Base-by-base conservation (phyloP, 1,140 invertebrate species). In the Drosophila willistoni region DNA sequence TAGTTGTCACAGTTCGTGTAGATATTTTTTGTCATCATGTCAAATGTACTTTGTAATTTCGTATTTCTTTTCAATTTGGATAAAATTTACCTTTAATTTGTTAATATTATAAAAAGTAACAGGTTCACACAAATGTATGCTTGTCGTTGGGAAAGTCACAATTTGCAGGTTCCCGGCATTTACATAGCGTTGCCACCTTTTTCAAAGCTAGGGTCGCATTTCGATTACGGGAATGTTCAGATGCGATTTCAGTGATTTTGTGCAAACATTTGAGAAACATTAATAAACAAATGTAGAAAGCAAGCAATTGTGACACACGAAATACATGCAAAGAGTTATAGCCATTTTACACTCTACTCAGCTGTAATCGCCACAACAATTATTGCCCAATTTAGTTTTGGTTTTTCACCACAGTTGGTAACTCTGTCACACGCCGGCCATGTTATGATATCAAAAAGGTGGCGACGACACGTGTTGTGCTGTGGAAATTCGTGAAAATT, bases 391-490 rank as follows among this genome's bases (percentile, higher is more conserved):
- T 56, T 69, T 41, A 62, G n/a, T 72, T 29, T 54, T 64, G 60
- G 39, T 59, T 59, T 59, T 68, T 64, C 59, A 19, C 14, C 39
- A 60, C 44, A 60, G 75, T 57, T 87, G 84, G 85, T 85, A 81
- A 89, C 85, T 79, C 85, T 85, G 76, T 65, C 34, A 72, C 75
- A 79, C 81, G 90, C 90, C 90, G 90, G 90, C 86, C 90, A 91
- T 91, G 86, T 91, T 91, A 90, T 91, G 90, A 91, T 91, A 90
- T 86, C 81, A 78, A 90, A 77, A 91, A 91, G 84, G 73, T 90
- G 73, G 67, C 44, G 44, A 51, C 68, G 83, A 90, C 90, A 91
- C 90, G 90, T 91, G 90, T 91, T 91, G 71, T 84, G 78, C 66
- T 51, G 68, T 76, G 56, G 42, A 81, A 73, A 73, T 70, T 68